These are phyloP conservation scores for Antedon mediterranea DNA, from an alignment of 53 echinoderm and acorn worm genomes.

Conservation along the genomic window DNA sequence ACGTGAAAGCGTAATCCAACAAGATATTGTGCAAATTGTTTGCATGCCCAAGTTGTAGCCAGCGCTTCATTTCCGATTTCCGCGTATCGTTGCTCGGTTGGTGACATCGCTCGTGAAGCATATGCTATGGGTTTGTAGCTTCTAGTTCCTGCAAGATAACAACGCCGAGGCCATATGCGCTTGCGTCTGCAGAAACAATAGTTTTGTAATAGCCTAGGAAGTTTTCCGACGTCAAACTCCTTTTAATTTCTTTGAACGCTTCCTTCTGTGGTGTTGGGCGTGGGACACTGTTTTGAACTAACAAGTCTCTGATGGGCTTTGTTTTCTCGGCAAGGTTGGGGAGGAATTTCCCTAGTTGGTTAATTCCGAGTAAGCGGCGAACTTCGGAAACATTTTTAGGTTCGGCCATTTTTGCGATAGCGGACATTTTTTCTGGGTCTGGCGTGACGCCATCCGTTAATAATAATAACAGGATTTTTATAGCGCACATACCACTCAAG, in stretches of 20 bases:
- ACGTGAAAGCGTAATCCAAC: too few species aligned
- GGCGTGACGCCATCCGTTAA: too few species aligned
- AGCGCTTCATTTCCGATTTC: slow-evolving; percentile 36
- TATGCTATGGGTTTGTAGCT: slow-evolving; percentile 16
- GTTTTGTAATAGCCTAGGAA: slow-evolving; percentile 32
- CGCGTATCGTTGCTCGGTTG: slow-evolving; percentile 26
- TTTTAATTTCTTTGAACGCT: slow-evolving; percentile 30
- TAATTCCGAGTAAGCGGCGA: background rate
- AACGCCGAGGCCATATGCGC: slow-evolving; percentile 29
- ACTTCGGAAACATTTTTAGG: too few species aligned
- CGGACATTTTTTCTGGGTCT: too few species aligned
- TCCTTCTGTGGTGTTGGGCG: slow-evolving; percentile 10
- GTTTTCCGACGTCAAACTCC: slow-evolving; percentile 2
- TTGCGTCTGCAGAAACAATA: slow-evolving; percentile 43
- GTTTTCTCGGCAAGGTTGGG: slow-evolving; percentile 33
- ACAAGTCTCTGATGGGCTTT: slow-evolving; percentile 34
- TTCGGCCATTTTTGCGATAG: too few species aligned
- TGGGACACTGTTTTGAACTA: too few species aligned
- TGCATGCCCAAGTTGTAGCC: too few species aligned
- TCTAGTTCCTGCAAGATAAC: slow-evolving; percentile 22
- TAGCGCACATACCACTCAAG: too few species aligned
- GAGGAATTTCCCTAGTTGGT: slow-evolving; percentile 40
- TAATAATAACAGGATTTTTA: too few species aligned
- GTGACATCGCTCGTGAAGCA: slow-evolving; percentile 30
- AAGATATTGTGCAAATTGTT: too few species aligned